Base-by-base conservation (phyloP, 1,140 invertebrate genomes). In the Achatina immaculata region DNA sequence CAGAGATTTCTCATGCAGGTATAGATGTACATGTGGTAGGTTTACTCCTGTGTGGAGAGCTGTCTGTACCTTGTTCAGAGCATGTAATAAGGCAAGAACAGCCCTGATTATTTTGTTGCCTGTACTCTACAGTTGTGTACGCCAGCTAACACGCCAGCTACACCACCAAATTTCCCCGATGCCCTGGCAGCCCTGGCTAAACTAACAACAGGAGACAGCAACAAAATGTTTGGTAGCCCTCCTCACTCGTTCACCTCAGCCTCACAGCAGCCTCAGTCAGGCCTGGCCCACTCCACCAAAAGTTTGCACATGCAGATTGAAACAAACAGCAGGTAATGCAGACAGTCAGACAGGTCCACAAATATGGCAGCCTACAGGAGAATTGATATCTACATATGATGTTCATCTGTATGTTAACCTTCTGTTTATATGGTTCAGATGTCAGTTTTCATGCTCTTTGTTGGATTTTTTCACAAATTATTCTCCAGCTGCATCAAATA, bases 61-160 rank as follows among this genome's bases (percentile, higher is more conserved):
- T n/a, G n/a, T n/a, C n/a, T n/a, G n/a, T n/a, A n/a, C n/a, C n/a
- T n/a, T n/a, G n/a, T n/a, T n/a, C n/a, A n/a, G n/a, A n/a, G n/a
- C n/a, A n/a, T n/a, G n/a, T n/a, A n/a, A n/a, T n/a, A n/a, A n/a
- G n/a, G n/a, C n/a, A n/a, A n/a, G n/a, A n/a, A n/a, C n/a, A n/a
- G n/a, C n/a, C n/a, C n/a, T n/a, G n/a, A n/a, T n/a, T n/a, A n/a
- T n/a, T n/a, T n/a, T n/a, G n/a, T n/a, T n/a, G n/a, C n/a, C n/a
- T n/a, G n/a, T n/a, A 48, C 38, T 58, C 24, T 62, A 78, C 86
- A 90, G 89, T 69, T 90, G 71, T 88, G 88, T 86, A 85, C 89
- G 79, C 88, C 88, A 84, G 88, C 89, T 36, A 89, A 89, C 85
- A 89, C 89, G 82, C 88, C 89, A 73, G 88, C 88, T 51, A 90